Conservation (phyloP, 2,888 invertebrate species). For the Euspilapteryx auroguttella region DNA sequence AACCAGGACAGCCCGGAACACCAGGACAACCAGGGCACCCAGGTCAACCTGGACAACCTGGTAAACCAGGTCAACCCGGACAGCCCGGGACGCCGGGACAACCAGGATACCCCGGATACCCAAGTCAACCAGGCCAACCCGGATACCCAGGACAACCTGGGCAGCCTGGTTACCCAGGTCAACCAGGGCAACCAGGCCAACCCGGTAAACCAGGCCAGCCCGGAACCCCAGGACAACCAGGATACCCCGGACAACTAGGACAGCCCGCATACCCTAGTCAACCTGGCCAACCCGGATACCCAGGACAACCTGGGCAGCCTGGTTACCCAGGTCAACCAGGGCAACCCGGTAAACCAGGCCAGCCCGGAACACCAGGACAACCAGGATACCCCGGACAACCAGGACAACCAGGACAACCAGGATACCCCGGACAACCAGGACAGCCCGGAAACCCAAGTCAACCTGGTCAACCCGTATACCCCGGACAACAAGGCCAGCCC, state of each 20-base stretch:
- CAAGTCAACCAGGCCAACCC: constrained; percentile 3
- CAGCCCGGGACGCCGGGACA: constrained; percentile 12
- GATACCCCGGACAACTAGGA: constrained; percentile 7
- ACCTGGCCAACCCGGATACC: constrained; percentile 1
- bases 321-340: constrained; percentile 2
- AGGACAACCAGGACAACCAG: constrained; percentile 15
- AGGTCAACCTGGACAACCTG: constrained; percentile 13
- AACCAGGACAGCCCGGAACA: constrained; percentile 7
- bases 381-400: constrained; percentile 9
- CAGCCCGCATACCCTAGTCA: constrained; percentile 4
- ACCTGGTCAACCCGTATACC: constrained; percentile 3
- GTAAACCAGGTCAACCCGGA: constrained; percentile 23
- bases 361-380: constrained; percentile 8
- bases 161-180: constrained; percentile 17
- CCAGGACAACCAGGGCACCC: constrained; percentile 9
- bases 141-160: constrained; percentile 11
- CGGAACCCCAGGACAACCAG: constrained; percentile 3
- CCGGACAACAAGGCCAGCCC: constrained; percentile 2
- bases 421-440: constrained; percentile 3
- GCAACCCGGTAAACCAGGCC: constrained; percentile 4
- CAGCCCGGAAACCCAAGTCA: constrained; percentile 3
- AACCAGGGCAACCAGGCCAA: constrained; percentile 3
- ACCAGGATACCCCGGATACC: constrained; percentile 8
- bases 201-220: constrained; percentile 3
- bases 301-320: constrained; percentile 1